Evolutionary conservation across 2,797 vertebrate species (phyloP).

Genomic region (Bradypodion pumilum): DNA sequence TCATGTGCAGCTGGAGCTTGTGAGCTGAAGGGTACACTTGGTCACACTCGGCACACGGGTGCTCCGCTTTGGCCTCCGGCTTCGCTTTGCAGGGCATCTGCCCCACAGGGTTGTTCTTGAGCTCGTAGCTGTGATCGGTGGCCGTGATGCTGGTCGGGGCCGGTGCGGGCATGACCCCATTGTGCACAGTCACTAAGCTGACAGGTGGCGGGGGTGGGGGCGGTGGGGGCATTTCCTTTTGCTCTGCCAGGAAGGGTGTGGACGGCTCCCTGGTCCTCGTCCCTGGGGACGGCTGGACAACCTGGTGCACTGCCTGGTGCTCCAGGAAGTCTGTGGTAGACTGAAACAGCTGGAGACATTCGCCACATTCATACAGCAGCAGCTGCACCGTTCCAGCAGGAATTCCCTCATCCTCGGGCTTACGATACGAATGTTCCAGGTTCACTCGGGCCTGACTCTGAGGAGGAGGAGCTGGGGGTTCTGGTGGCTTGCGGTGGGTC

Average conservation of each 20-base stretch:
- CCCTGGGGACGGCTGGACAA: background rate
- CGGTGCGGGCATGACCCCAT: background rate
- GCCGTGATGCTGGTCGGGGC: constrained; percentile 27
- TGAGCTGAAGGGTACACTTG: constrained; percentile 50
- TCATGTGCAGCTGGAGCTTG: constrained; percentile 65
- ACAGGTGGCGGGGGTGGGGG: no score
- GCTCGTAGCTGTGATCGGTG: constrained; percentile 61
- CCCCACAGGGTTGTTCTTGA: constrained; percentile 38
- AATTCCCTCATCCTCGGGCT: constrained; percentile 56
- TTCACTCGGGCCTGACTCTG: constrained; percentile 69
- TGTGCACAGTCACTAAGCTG: background rate
- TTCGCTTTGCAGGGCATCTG: constrained; percentile 18
- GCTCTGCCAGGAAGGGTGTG: constrained; percentile 33
- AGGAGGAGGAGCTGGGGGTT: constrained; percentile 15
- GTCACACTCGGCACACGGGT: constrained; percentile 60
- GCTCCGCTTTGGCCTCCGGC: constrained; percentile 50
- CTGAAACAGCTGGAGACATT: constrained; percentile 76
- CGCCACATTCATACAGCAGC: constrained; percentile 74
- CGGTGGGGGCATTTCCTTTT: constrained; percentile 15
- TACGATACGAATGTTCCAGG: constrained; percentile 74
- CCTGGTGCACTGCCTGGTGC: constrained; percentile 72
- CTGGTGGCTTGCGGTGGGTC: constrained; percentile 64
- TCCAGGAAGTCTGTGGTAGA: constrained; percentile 71
- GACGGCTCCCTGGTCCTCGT: background rate
- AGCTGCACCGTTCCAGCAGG: constrained; percentile 66